Percentiles rank a stretch among this genome's conserved stretches.
These are phyloP conservation scores for Penaeus indicus DNA, from an alignment of 1,140 invertebrate genomes.

Conservation along the genomic window DNA sequence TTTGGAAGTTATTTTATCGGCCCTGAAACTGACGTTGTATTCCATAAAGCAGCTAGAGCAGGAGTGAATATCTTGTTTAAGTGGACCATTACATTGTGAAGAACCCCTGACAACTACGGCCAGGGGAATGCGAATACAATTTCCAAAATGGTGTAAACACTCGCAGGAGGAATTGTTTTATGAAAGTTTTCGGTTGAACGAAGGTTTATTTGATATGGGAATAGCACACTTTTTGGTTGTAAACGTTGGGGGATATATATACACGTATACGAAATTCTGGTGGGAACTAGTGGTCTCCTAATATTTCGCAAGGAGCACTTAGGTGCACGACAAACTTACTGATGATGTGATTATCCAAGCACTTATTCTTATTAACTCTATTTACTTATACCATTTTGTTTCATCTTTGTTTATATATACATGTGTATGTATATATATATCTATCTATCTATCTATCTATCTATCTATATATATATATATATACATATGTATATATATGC, in stretches of 20 bases:
- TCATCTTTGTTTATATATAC: no score
- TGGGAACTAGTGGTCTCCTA: slow-evolving; percentile 17
- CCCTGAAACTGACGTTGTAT: slow-evolving; percentile 60
- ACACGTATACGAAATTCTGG: slow-evolving; percentile 32
- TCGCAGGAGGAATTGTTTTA: slow-evolving; percentile 61
- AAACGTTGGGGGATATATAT: slow-evolving; percentile 27
- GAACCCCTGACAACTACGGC: slow-evolving; percentile 58
- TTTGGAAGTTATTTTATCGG: slow-evolving; percentile 57
- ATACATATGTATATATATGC: no score
- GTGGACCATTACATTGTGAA: slow-evolving; percentile 61
- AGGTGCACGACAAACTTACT: no score
- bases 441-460: no score
- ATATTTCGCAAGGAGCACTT: slow-evolving; percentile 1
- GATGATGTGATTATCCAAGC: no score
- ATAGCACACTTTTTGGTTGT: slow-evolving; percentile 52
- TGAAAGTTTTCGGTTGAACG: slow-evolving; percentile 54
- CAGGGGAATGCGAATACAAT: slow-evolving; percentile 60
- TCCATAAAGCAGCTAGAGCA: slow-evolving; percentile 59
- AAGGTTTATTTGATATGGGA: slow-evolving; percentile 62
- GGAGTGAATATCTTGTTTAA: slow-evolving; percentile 57
- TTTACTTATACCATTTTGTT: no score
- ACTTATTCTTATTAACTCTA: no score
- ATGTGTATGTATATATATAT: no score
- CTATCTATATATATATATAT: no score
- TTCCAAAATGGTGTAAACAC: slow-evolving; percentile 63